phyloP scores from a whole-genome alignment of 2,113 vertebrate genomes.

The Leuciscus idus region DNA sequence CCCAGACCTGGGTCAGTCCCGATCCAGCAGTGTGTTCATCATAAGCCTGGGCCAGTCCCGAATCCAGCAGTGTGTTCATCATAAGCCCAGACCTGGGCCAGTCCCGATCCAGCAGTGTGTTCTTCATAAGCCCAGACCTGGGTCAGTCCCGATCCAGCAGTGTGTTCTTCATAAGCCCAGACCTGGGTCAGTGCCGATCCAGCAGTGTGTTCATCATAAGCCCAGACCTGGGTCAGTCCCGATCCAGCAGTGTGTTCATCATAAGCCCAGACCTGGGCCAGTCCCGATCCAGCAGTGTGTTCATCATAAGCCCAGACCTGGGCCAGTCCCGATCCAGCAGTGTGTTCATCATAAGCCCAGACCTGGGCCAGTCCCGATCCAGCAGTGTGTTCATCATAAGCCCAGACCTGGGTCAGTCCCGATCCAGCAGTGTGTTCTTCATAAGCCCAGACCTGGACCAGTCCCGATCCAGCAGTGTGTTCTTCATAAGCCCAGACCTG shows the following conservation, averaged over 20 bases:
- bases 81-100: slow-evolving; percentile 58
- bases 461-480: slow-evolving; percentile 35
- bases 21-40: slow-evolving; percentile 45
- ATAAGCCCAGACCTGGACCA: slow-evolving; percentile 58
- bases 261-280: slow-evolving; percentile 58
- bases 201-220: slow-evolving; percentile 47
- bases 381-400: slow-evolving; percentile 47
- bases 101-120: slow-evolving; percentile 35
- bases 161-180: slow-evolving; percentile 56
- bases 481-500: slow-evolving; percentile 58
- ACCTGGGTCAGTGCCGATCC: slow-evolving; percentile 52
- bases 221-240: slow-evolving; percentile 57
- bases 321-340: slow-evolving; percentile 45
- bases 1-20: slow-evolving; percentile 57
- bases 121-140: slow-evolving; percentile 58
- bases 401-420: slow-evolving; percentile 57
- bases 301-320: slow-evolving; percentile 59
- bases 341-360: slow-evolving; percentile 56
- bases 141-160: slow-evolving; percentile 45
- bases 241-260: slow-evolving; percentile 45
- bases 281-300: slow-evolving; percentile 35
- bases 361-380: slow-evolving; percentile 52
- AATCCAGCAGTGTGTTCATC: slow-evolving; percentile 45
- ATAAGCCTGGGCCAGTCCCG: slow-evolving; percentile 51
- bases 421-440: slow-evolving; percentile 45